Evolutionary conservation across 2,113 vertebrate genomes (phyloP).

Genomic region (Gallinago paraguaiae): DNA sequence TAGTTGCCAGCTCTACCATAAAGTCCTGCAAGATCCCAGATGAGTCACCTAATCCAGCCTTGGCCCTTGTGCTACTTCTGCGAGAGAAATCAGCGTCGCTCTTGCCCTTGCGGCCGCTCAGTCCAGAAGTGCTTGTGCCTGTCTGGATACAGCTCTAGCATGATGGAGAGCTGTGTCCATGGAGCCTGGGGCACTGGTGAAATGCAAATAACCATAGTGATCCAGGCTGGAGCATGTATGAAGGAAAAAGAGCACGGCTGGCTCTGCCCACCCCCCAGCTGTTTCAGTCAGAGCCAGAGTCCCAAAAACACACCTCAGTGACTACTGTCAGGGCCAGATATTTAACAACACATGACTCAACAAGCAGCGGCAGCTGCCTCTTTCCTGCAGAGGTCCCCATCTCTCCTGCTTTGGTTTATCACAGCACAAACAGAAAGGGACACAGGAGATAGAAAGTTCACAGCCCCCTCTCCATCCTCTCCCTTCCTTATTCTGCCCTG

Average conservation of each 20-base stretch:
- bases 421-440: not conserved
- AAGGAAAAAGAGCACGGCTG: not conserved
- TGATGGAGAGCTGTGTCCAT: not conserved
- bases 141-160: rapidly evolving
- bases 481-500: rapidly evolving
- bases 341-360: rapidly evolving
- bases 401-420: not conserved
- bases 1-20: not conserved
- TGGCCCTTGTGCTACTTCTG: not conserved
- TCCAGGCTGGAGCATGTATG: rapidly evolving
- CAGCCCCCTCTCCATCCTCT: not conserved
- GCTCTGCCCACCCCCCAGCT: not conserved
- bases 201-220: not conserved
- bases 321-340: not conserved
- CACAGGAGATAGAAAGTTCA: not conserved
- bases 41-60: not conserved
- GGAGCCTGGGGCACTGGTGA: not conserved
- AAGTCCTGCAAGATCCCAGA: not conserved
- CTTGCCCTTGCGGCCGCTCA: not conserved
- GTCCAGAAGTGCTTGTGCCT: not conserved
- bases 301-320: not conserved
- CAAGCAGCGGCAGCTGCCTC: not conserved
- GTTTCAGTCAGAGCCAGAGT: not conserved
- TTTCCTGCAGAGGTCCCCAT: not conserved
- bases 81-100: rapidly evolving